Conservation (phyloP, 2,888 invertebrate genomes). For the Nomada goodeniana region DNA sequence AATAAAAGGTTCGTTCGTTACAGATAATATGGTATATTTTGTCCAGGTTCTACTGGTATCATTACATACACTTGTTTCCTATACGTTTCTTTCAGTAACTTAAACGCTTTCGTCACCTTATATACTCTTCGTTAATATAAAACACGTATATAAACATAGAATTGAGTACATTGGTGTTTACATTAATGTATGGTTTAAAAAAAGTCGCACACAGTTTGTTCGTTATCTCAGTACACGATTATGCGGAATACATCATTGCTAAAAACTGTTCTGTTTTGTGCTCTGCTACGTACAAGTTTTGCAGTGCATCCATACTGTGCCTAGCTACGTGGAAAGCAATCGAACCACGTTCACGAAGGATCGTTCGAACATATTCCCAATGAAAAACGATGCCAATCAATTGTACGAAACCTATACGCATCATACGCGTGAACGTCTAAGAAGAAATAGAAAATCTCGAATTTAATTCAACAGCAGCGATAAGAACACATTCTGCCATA, state of each 20-base stretch:
- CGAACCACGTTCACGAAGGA: neutral
- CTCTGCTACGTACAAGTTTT: conserved; percentile 45
- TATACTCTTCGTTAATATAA: conserved; percentile 80
- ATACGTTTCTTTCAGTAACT: conserved; percentile 22
- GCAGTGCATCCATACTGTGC: conserved; percentile 7
- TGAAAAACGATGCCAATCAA: neutral
- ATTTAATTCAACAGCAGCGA: neutral
- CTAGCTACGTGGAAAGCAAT: neutral
- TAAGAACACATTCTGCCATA: conserved; percentile 12
- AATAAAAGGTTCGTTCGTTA: conserved; percentile 29
- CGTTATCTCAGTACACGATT: conserved; percentile 57
- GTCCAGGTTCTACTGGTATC: conserved; percentile 61
- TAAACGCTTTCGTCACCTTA: conserved; percentile 40
- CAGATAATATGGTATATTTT: conserved; percentile 64
- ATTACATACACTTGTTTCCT: conserved; percentile 59
- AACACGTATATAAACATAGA: conserved; percentile 84
- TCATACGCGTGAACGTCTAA: neutral
- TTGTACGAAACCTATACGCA: neutral
- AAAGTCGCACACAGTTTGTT: conserved; percentile 64
- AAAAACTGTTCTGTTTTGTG: conserved; percentile 38
- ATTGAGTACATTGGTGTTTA: conserved; percentile 83
- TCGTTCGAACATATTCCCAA: neutral
- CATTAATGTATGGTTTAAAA: conserved; percentile 75
- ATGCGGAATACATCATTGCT: conserved; percentile 44
- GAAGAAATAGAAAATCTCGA: neutral